Conservation (phyloP, 2,113 vertebrate genomes). For the Galemys pyrenaicus region DNA sequence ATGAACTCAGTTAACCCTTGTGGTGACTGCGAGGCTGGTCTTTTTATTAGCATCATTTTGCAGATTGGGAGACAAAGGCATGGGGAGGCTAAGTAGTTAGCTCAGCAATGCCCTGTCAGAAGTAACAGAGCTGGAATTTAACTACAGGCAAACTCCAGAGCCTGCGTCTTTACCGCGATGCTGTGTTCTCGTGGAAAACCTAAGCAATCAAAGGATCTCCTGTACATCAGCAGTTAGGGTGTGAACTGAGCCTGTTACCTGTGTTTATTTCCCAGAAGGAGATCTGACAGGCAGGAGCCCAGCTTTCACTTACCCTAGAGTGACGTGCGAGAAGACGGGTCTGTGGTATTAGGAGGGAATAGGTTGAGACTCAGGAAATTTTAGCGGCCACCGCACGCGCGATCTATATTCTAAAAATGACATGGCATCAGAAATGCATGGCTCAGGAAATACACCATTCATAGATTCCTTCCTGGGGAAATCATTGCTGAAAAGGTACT, state of each 20-base stretch:
- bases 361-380: neutral
- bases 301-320: neutral
- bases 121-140: neutral
- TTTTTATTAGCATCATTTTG: neutral
- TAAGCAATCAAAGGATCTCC: neutral
- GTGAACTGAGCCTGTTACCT: neutral
- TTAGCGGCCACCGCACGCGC: neutral
- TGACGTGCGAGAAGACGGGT: neutral
- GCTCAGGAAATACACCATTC: neutral
- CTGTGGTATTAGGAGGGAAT: neutral
- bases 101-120: neutral
- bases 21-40: neutral
- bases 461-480: slow-evolving; percentile 29
- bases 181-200: neutral
- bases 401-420: neutral
- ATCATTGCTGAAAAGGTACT: slow-evolving; percentile 34
- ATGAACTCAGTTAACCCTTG: neutral
- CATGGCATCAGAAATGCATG: neutral
- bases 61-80: slow-evolving; percentile 2
- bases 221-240: neutral
- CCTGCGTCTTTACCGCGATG: neutral
- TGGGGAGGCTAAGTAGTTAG: neutral
- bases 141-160: neutral
- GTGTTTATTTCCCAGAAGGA: neutral
- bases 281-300: neutral